Conservation (phyloP, 2,113 vertebrate species). For the Rhombomys opimus region DNA sequence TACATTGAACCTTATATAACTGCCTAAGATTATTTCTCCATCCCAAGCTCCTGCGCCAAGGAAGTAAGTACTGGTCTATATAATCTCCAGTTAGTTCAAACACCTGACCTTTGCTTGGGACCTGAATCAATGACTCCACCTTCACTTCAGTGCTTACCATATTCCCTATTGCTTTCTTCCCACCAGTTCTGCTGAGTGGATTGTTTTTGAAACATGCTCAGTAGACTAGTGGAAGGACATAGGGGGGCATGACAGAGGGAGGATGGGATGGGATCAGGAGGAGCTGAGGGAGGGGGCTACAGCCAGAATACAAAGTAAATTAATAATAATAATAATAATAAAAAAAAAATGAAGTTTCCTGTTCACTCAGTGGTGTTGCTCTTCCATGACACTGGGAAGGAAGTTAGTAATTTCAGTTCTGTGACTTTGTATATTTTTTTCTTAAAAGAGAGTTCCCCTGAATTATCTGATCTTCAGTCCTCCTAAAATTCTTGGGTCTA, state of each 20-base stretch:
- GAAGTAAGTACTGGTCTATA: not conserved
- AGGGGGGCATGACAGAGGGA: no score
- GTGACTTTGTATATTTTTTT: not conserved
- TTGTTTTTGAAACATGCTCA: no score
- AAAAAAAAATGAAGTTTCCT: not conserved
- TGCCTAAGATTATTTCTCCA: not conserved
- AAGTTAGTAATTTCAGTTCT: not conserved
- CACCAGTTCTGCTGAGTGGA: not conserved
- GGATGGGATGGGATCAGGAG: no score
- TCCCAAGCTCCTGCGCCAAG: not conserved
- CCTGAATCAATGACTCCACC: not conserved
- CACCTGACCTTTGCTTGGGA: not conserved
- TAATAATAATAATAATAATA: no score
- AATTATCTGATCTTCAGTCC: not conserved
- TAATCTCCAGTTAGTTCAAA: not conserved
- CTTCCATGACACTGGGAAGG: not conserved
- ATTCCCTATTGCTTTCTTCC: not conserved
- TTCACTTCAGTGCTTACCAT: not conserved
- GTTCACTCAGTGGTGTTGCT: not conserved
- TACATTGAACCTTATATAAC: constrained; percentile 55
- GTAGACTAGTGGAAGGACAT: no score
- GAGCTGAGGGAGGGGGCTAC: not conserved
- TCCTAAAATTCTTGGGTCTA: not conserved
- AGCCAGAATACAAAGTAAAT: not conserved
- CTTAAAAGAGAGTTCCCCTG: not conserved